Evolutionary conservation across 2,113 vertebrate genomes (phyloP).

Genomic region (Coturnix japonica): DNA sequence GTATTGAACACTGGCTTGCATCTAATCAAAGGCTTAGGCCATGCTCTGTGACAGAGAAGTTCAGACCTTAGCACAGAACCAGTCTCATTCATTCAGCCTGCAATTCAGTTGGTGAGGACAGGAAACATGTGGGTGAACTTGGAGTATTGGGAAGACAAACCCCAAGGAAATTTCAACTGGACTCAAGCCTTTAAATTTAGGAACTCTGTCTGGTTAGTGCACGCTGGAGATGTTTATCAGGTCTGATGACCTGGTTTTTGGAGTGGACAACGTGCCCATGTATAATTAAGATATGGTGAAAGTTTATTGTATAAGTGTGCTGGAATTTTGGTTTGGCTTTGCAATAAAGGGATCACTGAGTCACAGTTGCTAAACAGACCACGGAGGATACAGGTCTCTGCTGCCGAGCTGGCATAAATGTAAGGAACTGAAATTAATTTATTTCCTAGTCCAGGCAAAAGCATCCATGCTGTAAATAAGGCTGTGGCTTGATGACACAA

Average conservation of each 20-base stretch:
- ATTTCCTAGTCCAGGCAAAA: neutral
- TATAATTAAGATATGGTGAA: conserved; percentile 43
- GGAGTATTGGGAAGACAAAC: neutral
- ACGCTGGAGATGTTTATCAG: conserved; percentile 39
- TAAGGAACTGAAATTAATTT: conserved; percentile 22
- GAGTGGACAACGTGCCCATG: conserved; percentile 26
- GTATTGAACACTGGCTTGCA: neutral
- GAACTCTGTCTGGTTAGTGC: conserved; percentile 48
- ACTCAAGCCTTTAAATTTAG: conserved; percentile 19
- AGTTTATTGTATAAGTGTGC: conserved; percentile 62
- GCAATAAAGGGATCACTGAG: conserved; percentile 48
- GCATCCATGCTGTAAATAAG: conserved; percentile 13
- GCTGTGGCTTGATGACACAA: conserved; percentile 12
- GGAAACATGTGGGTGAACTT: conserved; percentile 41
- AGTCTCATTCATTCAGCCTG: neutral
- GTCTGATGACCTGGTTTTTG: neutral
- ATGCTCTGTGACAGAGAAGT: neutral
- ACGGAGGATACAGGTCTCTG: neutral
- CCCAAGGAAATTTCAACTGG: conserved; percentile 29
- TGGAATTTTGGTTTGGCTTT: conserved; percentile 67
- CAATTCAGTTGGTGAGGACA: neutral
- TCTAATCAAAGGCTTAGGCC: neutral
- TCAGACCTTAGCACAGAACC: neutral
- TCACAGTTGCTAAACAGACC: conserved; percentile 27
- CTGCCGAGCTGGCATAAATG: conserved; percentile 22